Base-by-base conservation (phyloP, 2,888 invertebrate genomes). In the Microctonus brassicae region DNA sequence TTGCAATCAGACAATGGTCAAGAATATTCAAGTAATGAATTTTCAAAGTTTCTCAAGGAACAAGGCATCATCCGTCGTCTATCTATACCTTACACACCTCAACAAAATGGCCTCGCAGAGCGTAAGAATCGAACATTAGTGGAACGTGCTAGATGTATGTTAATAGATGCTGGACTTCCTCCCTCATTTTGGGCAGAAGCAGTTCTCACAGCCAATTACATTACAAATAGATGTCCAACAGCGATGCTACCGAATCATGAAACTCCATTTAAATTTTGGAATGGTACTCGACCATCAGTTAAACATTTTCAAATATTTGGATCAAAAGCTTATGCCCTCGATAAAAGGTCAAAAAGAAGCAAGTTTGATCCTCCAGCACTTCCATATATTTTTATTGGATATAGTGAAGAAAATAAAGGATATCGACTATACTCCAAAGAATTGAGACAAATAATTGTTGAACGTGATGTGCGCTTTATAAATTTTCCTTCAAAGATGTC, bases 21-120 rank as follows among this genome's bases (percentile, higher is more conserved):
- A 1, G 76, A 76, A 53, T 76, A 70, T 66, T 55, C 34, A 13
- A 74, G 66, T 52, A 33, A 52, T 4, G 62, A 62, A 1, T 75
- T 82, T 36, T 69, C 76, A 9, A 55, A 68, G 6, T 83, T 72
- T 69, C 69, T 82, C 11, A 74, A 66, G 42, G 42, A 71, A 20
- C 67, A 76, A 33, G 83, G 82, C 9, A 85, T 84, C 17, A 11
- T 57, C 5, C 75, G 81, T 60, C 68, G 79, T 62, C 61, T 76
- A 2, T 78, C 80, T 0, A 73, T 78, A 1, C 73, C 82, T 0
- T 75, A 82, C 42, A 82, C 77, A 9, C 83, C 81, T 7, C 76
- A 84, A 65, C 81, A 82, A 58, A 86, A 85, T 72, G 85, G 82
- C 0, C 57, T 76, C 6, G 79, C 84, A 2, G 84, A 86, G 69